Evolutionary conservation across 2,888 invertebrate species (phyloP), one percentile per base, ranked within the genome.

Genomic region (Yponomeuta evonymella): DNA sequence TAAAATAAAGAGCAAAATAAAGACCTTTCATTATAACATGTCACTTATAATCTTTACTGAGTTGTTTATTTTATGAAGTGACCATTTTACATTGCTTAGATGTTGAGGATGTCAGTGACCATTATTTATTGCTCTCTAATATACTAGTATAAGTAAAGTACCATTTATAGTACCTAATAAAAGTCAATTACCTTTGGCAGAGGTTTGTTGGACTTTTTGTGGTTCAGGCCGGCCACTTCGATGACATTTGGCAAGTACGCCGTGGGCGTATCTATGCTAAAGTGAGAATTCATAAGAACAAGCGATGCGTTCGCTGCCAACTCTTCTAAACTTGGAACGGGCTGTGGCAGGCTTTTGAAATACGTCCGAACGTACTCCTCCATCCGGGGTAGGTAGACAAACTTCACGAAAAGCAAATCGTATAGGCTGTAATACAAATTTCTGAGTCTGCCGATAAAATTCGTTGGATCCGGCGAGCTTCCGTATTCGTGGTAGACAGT

Each of bases 161-260:
- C 43, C 43, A 8, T 8, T 43, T 43, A 8, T 8, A 43, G 43
- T 43, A 8, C 43, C 43, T 43, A 43, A 43, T 43, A 43, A 43
- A 43, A 43, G 9, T 8, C 43, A 58, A 15, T 58, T 70, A 67
- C 67, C 69, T 67, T 48, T 51, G 72, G 72, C 73, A 75, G 75
- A 73, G 70, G 48, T 48, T 64, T 70, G 10, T 43, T 8, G 12
- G 43, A 15, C 63, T 64, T 65, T 12, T 23, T 23, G 33, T 71
- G 70, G 69, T 72, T 73, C 68, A 83, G 83, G 9, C 91, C 89
- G 29, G 86, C 89, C 69, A 91, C 83, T 76, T 88, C 86, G 9
- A 89, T 79, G 75, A 89, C 81, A 72, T 85, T 86, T 1, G 89
- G 89, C 9, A 86, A 80, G 11, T 81, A 74, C 1, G 88, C 84